Base-by-base conservation (phyloP, 2,888 invertebrate genomes). In the Strigamia maritima region DNA sequence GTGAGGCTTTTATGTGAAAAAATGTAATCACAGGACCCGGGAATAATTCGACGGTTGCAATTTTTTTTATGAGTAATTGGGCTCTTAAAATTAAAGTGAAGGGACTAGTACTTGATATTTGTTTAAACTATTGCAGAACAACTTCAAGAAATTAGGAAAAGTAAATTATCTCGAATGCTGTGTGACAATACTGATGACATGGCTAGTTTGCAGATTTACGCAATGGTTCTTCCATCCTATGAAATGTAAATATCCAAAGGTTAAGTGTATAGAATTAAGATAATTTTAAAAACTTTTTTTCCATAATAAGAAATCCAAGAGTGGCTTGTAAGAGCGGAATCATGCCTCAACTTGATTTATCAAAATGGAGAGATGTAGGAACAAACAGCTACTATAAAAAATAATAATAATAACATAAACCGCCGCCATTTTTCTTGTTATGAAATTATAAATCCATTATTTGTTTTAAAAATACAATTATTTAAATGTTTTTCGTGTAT, bases 201-300 rank as follows among this genome's bases (percentile, higher is more conserved):
- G 40, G 84, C 86, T 40, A 85, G 84, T 7, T 83, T 87, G 44
- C 88, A 88, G 82, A 83, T 95, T 16, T 95, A 94, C 86, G 94
- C 95, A 0, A 94, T 95, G 94, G 94, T 95, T 38, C 87, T 95
- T 83, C 94, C 95, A 2, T 95, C 95, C 87, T 95, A 95, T 85
- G 94, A 95, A 89, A 90, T 95, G 95, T 95, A 89, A 92, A 93
- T 90, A 74, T n/a, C 28, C 2, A 75, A 74, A 75, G 38, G 24
- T 28, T 7, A 35, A 16, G 70, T 26, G 31, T 31, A 49, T 35
- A n/a, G 40, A 19, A 35, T 40, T 76, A 12, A 76, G n/a, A 19
- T n/a, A 19, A 22, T 40, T 31, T 77, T 76, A 16, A 6, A 31
- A 6, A 16, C 4, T 16, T 74, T 76, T 22, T 79, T 31, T 81